phyloP scores from a whole-genome alignment of 2,888 invertebrate genomes.

The Mystacides longicornis region DNA sequence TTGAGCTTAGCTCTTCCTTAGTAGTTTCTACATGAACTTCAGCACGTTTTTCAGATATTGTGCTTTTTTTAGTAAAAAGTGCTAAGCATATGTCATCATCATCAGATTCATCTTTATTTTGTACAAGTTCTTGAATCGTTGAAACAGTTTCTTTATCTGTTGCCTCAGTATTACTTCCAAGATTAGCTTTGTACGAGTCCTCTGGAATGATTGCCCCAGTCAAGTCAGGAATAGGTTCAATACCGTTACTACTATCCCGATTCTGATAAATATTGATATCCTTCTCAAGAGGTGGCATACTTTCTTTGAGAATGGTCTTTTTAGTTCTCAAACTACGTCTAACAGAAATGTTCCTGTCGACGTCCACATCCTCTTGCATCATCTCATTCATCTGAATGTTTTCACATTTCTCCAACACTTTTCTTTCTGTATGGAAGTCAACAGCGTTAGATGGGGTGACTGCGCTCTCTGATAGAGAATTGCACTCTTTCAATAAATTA shows the following conservation, averaged over 20 bases:
- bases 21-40: too few relatives aligned
- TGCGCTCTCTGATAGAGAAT: constrained; percentile 23
- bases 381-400: constrained; percentile 16
- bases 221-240: constrained; percentile 19
- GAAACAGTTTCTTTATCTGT: background rate
- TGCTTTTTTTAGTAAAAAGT: constrained; percentile 19
- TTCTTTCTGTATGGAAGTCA: constrained; percentile 19
- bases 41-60: too few relatives aligned
- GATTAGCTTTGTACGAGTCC: constrained; percentile 20
- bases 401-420: constrained; percentile 10
- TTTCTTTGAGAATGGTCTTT: constrained; percentile 11
- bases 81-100: constrained; percentile 24
- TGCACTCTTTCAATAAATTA: constrained; percentile 17
- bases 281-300: constrained; percentile 11
- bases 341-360: constrained; percentile 17
- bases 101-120: constrained; percentile 18
- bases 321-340: constrained; percentile 21
- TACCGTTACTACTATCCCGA: constrained; percentile 16
- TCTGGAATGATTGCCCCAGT: constrained; percentile 23
- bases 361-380: constrained; percentile 20
- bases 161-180: constrained; percentile 9
- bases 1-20: too few relatives aligned
- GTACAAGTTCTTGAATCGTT: background rate
- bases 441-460: constrained; percentile 22
- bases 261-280: constrained; percentile 5